These are phyloP conservation scores for Gallinago media DNA, from an alignment of 2,113 vertebrate genomes.

Conservation along the genomic window DNA sequence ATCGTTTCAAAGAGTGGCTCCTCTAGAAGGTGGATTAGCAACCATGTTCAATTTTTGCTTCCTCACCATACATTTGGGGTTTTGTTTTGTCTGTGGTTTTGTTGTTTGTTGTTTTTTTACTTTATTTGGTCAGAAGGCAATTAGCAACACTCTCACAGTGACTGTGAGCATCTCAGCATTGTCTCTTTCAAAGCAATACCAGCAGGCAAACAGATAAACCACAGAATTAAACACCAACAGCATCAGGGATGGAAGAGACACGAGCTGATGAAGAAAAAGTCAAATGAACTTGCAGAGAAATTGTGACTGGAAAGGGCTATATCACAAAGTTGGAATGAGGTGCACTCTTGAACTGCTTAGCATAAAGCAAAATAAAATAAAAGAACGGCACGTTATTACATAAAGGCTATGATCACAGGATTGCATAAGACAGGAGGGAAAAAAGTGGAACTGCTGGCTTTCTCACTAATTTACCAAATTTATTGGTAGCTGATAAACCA, in stretches of 20 bases:
- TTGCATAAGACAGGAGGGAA: neutral
- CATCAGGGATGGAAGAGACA: neutral
- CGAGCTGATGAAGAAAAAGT: neutral
- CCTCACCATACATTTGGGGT: neutral
- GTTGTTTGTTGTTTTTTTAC: neutral
- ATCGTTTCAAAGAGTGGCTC: neutral
- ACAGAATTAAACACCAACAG: fast-evolving
- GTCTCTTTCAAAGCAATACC: neutral
- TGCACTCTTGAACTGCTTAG: fast-evolving
- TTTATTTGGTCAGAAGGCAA: neutral
- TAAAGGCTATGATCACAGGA: fast-evolving
- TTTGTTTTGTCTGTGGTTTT: neutral
- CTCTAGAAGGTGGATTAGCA: neutral
- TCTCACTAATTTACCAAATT: neutral
- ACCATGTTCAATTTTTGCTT: fast-evolving
- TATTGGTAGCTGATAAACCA: neutral
- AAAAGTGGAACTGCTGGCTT: fast-evolving
- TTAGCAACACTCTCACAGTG: neutral
- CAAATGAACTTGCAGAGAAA: neutral
- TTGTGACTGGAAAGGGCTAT: neutral
- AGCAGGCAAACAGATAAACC: neutral
- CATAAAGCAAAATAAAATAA: neutral
- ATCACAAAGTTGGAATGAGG: neutral
- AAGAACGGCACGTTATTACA: fast-evolving
- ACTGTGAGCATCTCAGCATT: neutral